A percentile compares a stretch with the other conserved stretches of the same genome.
Evolutionary conservation across 2,113 vertebrate genomes (phyloP).

Genomic region (Pygoscelis antarcticus): DNA sequence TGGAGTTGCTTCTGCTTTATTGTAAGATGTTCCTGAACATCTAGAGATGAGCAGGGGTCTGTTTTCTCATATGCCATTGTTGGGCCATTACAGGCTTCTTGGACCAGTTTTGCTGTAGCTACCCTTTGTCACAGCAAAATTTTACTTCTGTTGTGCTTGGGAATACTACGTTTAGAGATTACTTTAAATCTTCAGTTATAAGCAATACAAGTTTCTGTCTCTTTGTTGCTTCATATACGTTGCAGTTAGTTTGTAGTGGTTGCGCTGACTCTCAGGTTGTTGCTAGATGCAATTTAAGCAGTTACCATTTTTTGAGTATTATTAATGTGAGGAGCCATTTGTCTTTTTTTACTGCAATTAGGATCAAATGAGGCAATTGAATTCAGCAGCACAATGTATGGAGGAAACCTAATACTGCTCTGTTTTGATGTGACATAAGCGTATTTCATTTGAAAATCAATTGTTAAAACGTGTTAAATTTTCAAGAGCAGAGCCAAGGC

Average conservation of each 20-base stretch:
- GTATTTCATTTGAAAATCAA: background rate
- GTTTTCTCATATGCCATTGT: accelerated
- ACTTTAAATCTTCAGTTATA: background rate
- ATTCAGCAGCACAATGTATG: background rate
- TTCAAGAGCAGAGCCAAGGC: background rate
- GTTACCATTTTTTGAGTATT: background rate
- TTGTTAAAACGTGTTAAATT: conserved; percentile 14
- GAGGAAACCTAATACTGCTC: background rate
- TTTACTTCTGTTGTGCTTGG: background rate
- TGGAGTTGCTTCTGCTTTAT: background rate
- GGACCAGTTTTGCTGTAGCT: background rate
- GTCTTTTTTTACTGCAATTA: background rate
- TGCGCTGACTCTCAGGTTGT: background rate
- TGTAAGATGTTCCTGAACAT: background rate
- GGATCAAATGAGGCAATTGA: background rate
- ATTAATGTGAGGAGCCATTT: background rate
- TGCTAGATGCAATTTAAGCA: background rate
- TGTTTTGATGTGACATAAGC: background rate
- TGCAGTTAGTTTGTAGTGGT: background rate
- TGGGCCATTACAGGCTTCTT: background rate
- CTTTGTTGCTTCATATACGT: accelerated
- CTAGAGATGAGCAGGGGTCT: background rate
- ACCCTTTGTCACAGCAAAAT: background rate
- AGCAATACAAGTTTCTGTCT: background rate
- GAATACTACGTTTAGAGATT: background rate